Percentiles rank a stretch among this genome's conserved stretches.
Conservation (phyloP, 2,797 vertebrate genomes). For the Simalia tracyae region DNA sequence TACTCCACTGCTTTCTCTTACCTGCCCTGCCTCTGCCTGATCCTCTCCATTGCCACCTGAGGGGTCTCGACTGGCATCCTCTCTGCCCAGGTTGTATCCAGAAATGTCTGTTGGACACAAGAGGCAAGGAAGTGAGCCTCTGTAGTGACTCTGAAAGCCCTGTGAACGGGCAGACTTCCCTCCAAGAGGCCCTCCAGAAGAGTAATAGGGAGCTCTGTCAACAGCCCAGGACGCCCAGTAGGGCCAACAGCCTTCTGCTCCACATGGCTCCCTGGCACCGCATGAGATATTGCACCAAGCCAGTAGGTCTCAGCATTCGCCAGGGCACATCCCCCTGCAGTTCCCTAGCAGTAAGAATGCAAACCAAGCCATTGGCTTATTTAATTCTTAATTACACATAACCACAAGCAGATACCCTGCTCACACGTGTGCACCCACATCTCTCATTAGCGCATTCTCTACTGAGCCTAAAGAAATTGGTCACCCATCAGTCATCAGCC, state of each 20-base stretch:
- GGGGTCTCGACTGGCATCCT: conserved; percentile 23
- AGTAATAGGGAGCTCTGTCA: neutral
- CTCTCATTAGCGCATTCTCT: neutral
- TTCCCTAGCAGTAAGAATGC: neutral
- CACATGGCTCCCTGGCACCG: neutral
- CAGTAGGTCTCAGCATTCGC: neutral
- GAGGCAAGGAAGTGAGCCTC: conserved; percentile 2
- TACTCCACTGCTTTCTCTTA: conserved; percentile 20
- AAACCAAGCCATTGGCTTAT: neutral
- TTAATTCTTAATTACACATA: neutral
- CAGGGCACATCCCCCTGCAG: neutral
- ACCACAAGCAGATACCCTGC: neutral
- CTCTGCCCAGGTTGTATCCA: conserved; percentile 39
- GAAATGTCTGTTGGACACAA: conserved; percentile 51
- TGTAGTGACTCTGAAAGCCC: neutral
- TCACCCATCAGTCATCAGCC: neutral
- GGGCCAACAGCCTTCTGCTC: neutral
- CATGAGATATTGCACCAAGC: neutral
- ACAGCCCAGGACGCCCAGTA: neutral
- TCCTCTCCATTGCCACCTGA: conserved; percentile 34
- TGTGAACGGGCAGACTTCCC: neutral
- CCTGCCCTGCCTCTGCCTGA: neutral
- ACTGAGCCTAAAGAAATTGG: neutral
- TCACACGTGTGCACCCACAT: neutral
- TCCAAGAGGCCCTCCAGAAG: neutral